phyloP scores from a whole-genome alignment of 2,888 invertebrate genomes.

The Chalcis sispes region DNA sequence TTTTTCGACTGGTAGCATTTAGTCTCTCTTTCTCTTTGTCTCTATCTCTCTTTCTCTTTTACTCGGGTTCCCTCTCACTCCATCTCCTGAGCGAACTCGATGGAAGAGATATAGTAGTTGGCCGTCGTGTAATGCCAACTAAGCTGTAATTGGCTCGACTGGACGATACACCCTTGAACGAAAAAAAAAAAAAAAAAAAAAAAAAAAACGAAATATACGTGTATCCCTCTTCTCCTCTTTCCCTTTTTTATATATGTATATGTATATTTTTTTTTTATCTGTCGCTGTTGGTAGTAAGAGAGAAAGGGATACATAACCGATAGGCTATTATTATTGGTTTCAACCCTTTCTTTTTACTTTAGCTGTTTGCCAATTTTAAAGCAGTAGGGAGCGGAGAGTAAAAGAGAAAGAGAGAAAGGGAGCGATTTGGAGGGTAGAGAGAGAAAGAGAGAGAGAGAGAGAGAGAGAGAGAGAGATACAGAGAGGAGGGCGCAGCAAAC shows the following conservation, averaged over 20 bases:
- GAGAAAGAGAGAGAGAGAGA: no score
- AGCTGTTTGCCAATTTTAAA: conserved; percentile 54
- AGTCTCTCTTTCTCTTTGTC: no score
- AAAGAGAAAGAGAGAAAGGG: no score
- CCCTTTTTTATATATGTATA: neutral
- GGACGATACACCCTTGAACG: conserved; percentile 33
- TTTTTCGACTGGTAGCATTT: no score
- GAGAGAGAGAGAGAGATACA: no score
- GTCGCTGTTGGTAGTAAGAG: neutral
- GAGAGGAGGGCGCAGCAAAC: conserved; percentile 3
- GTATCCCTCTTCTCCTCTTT: conserved; percentile 31
- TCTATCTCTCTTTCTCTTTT: conserved; percentile 14
- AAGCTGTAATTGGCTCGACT: conserved; percentile 58
- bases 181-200: no score
- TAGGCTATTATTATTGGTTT: conserved; percentile 53
- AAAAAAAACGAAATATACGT: no score
- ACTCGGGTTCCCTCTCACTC: conserved; percentile 31
- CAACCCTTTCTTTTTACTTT: neutral
- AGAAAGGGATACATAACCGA: conserved; percentile 34
- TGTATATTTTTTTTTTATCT: conserved; percentile 10
- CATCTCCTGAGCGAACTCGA: conserved; percentile 27
- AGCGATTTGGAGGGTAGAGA: no score
- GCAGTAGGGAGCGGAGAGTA: no score
- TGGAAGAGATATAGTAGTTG: conserved; percentile 55
- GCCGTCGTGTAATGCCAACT: conserved; percentile 56